Base-by-base conservation (phyloP, 2,888 invertebrate genomes). In the Diarsia brunnea region DNA sequence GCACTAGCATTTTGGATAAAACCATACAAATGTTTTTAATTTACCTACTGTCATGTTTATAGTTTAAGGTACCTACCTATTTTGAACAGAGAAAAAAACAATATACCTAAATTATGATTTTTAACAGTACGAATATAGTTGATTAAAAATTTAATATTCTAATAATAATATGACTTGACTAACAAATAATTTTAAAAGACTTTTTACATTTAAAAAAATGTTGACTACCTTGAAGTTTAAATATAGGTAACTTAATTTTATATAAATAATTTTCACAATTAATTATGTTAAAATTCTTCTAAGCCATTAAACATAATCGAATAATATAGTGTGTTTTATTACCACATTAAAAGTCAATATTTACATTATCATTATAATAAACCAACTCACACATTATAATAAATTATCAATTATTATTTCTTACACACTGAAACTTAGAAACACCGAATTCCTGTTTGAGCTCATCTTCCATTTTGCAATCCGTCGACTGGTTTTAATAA, bases 401-500 rank as follows among this genome's bases (percentile, higher is more conserved):
- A 70, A 58, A 45, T 31, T 64, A 66, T 16, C 60, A 68, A 76
- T 77, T 70, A 65, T 61, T 12, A 66, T 63, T 74, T 76, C 75
- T 79, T 69, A 65, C 31, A 8, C 24, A 49, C 53, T 58, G 53
- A 73, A 61, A 74, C 51, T 49, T 75, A 65, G 81, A 70, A 75
- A 67, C 38, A 31, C 21, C 21, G 61, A 75, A 79, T 75, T 78
- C 79, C 74, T 75, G 73, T 53, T 80, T 69, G 68, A 78, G 75
- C 79, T 82, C 90, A 86, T 90, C 90, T 83, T 77, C 71, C 5
- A 85, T 91, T 91, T 92, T 83, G 91, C 90, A 90, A 91, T 87
- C 71, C 65, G 73, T 73, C 82, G 81, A 90, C 92, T 81, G 79
- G 90, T 91, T 92, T 88, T 82, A n/a, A 79, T 88, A 94, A 94